Evolutionary conservation across 2,888 invertebrate genomes (phyloP).

Genomic region (Acronicta alni): DNA sequence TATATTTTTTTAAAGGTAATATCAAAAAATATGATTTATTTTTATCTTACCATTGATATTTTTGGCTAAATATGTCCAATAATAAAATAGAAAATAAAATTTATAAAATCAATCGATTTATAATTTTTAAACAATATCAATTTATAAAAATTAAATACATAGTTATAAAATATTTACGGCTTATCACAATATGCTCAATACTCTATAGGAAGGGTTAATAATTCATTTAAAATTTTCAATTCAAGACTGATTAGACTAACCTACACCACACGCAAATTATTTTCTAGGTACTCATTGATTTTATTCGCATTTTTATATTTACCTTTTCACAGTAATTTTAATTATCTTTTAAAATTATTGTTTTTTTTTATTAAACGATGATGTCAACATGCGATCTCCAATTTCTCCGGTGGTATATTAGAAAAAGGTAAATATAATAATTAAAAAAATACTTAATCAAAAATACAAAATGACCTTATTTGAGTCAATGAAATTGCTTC

Average conservation of each 20-base stretch:
- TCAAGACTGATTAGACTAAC: slow-evolving; percentile 87
- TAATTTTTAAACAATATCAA: no score
- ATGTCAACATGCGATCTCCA: no score
- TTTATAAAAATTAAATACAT: slow-evolving; percentile 23
- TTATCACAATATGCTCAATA: slow-evolving; percentile 75
- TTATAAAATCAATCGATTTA: no score
- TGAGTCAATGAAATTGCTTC: slow-evolving; percentile 40
- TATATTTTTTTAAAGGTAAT: slow-evolving; percentile 18
- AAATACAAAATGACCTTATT: slow-evolving; percentile 7
- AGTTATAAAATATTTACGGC: slow-evolving; percentile 55
- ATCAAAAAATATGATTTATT: not conserved
- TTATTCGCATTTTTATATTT: slow-evolving; percentile 14
- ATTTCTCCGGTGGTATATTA: no score
- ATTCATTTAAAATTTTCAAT: slow-evolving; percentile 74
- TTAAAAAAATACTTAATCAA: not conserved
- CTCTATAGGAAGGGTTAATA: slow-evolving; percentile 54
- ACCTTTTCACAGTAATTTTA: not conserved
- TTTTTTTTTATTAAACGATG: not conserved
- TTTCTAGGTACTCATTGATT: not conserved
- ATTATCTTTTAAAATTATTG: not conserved
- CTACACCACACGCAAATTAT: slow-evolving; percentile 60
- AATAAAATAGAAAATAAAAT: slow-evolving; percentile 23
- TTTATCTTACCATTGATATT: slow-evolving; percentile 2
- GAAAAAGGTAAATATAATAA: slow-evolving; percentile 7
- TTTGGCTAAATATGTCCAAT: slow-evolving; percentile 21